Evolutionary conservation across 2,113 vertebrate genomes (phyloP), one percentile per base, ranked within the genome.

Genomic region (Bambusicola thoracicus): DNA sequence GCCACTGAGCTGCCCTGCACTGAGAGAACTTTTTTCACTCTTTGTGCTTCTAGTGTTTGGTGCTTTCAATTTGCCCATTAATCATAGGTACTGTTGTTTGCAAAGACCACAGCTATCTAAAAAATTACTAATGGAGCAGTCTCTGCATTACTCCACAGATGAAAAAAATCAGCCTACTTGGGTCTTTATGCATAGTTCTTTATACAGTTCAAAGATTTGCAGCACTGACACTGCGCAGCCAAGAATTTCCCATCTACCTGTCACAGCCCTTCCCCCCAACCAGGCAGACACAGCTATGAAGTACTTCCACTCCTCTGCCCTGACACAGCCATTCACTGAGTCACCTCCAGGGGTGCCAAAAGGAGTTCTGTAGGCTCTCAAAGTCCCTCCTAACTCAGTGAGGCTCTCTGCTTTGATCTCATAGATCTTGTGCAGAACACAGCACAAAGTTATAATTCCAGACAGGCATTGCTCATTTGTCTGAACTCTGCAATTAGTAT

Each of bases 401-500:
- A 88, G 20, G 12, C 38, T 56, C 77, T 61, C 34, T 86, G 68
- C 38, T 80, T 90, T 65, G 46, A 88, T 93, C 61, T 88, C 58
- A 85, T 11, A 75, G 30, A 85, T 20, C 49, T 36, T 40, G 41
- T 11, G 22, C 19, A 18, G 44, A 44, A 55, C 73, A 72, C 40
- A 78, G 65, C 17, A 59, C 56, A 72, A 70, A 29, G 56, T 70
- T 92, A 30, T 67, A 92, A 95, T 92, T 86, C 73, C 85, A 93
- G 43, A 73, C 69, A 96, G 65, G 65, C 17, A 78, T 48, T 69
- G 34, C n/a, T 75, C 80, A 43, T 25, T 68, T 92, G 89, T 67
- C 58, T 78, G 58, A 91, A 20, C 34, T 56, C 83, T 56, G 90
- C 83, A 92, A 90, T 94, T 94, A 95, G 85, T 56, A 88, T 94